Evolutionary conservation across 37 sponge, comb jelly and placozoan species (phyloP).

Genomic region (Petrosia ficiformis): DNA sequence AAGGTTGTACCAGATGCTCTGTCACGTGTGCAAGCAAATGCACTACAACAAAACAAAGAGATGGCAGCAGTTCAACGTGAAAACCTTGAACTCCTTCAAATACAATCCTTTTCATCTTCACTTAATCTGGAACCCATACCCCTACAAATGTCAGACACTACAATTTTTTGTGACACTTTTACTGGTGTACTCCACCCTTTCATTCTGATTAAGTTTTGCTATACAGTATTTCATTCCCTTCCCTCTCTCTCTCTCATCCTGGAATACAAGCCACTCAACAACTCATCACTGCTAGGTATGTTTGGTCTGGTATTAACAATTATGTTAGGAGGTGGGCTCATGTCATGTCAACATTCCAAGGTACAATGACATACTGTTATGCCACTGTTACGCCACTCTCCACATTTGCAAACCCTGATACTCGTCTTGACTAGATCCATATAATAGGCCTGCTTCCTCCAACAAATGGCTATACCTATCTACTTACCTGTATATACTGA

Average conservation of each 20-base stretch:
- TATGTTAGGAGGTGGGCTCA: conserved; percentile 43
- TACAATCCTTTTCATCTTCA: neutral
- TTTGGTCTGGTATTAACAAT: conserved; percentile 55
- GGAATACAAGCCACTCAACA: conserved; percentile 35
- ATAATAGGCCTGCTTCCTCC: conserved; percentile 64
- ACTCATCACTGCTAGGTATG: conserved; percentile 34
- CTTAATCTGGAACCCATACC: neutral
- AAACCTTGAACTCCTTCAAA: neutral
- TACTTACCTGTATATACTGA: conserved; percentile 52
- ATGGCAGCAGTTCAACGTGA: no score
- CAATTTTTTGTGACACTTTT: conserved; percentile 22
- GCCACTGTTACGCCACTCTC: conserved; percentile 33
- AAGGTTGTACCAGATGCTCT: conserved; percentile 44
- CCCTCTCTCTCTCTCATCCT: conserved; percentile 41
- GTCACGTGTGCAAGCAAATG: conserved; percentile 9
- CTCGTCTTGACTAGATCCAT: conserved; percentile 48
- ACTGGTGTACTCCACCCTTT: conserved; percentile 30
- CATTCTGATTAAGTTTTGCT: conserved; percentile 18
- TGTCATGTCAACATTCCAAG: no score
- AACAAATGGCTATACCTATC: conserved; percentile 43
- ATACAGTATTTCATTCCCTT: conserved; percentile 18
- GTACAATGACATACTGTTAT: no score
- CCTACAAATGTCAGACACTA: neutral
- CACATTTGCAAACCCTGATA: conserved; percentile 36
- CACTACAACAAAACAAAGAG: no score